Base-by-base conservation (phyloP, 2,888 invertebrate species). In the Eilema caniola region DNA sequence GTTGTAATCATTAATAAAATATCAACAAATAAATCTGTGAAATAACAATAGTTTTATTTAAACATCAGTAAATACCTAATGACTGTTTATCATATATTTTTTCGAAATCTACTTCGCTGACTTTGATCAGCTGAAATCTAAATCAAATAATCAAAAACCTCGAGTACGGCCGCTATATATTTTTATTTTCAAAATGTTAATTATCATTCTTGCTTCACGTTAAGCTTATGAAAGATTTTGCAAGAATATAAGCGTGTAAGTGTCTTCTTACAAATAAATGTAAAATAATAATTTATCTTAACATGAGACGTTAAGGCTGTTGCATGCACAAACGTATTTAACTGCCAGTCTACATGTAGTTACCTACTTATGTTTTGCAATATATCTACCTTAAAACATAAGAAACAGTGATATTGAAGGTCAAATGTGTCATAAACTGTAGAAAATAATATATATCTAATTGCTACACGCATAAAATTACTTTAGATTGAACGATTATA, bases 401-500 rank as follows among this genome's bases (percentile, higher is more conserved):
- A 81, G 76, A 77, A 80, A 83, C 80, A 81, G 79, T 78, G 83
- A 77, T 31, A 11, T 69, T 23, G 74, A 84, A 83, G 84, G 84
- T 70, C 82, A 71, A 70, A 31, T 70, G 67, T 66, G 70, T 64
- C 70, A 73, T 56, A 71, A 64, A 69, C 37, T 71, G 61, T 67
- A 71, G 74, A 70, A 71, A 70, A 64, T 69, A 68, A 78, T 70
- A 73, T 71, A 41, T 60, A n/a, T 71, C 69, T 74, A 73, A 84
- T 79, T 80, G 72, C 70, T 16, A 71, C 83, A 84, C 75, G 83
- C 79, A 69, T 66, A 61, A 5, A 24, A 12, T 31, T 69, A 37
- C 56, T 53, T 25, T 31, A 53, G 33, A 31, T 28, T 8, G 24
- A 16, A 0, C 10, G 59, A 24, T 67, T 60, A 28, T 37, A 64